Percentiles rank a stretch among this genome's conserved stretches.
Evolutionary conservation across 2,888 invertebrate species (phyloP).

Genomic region (Ceraclea dissimilis): DNA sequence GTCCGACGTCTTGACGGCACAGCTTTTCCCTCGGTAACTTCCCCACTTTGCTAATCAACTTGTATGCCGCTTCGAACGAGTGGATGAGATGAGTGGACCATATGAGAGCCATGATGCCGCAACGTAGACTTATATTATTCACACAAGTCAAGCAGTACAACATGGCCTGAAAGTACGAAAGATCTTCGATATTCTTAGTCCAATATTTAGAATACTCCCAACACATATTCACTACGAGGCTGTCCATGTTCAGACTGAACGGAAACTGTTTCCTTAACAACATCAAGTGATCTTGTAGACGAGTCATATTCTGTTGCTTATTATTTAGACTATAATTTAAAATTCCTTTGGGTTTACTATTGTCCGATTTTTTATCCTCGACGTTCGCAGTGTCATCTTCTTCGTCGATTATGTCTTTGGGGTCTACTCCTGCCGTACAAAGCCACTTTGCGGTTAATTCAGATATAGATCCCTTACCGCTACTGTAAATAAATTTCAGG

Average conservation of each 20-base stretch:
- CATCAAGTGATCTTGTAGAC: conserved; percentile 54
- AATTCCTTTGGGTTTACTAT: conserved; percentile 27
- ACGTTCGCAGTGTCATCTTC: conserved; percentile 25
- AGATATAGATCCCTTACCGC: conserved; percentile 75
- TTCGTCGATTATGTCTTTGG: conserved; percentile 51
- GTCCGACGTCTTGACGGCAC: conserved; percentile 68
- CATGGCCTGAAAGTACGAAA: conserved; percentile 62
- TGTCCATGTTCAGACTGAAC: conserved; percentile 71
- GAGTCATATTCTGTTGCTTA: conserved; percentile 26
- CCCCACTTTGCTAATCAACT: conserved; percentile 72
- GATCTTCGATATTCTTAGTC: conserved; percentile 66
- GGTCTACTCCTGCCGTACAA: conserved; percentile 62
- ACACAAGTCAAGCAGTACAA: conserved; percentile 61
- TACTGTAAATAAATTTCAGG: conserved; percentile 55
- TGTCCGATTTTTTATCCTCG: conserved; percentile 27
- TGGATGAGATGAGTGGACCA: conserved; percentile 87
- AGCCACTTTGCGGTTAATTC: conserved; percentile 86
- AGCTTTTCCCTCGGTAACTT: conserved; percentile 79
- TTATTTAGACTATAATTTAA: neutral
- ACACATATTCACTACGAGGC: conserved; percentile 75
- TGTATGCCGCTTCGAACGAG: conserved; percentile 65
- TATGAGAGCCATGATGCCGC: conserved; percentile 76
- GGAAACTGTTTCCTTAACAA: conserved; percentile 74
- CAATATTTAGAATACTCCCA: conserved; percentile 89
- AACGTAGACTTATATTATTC: conserved; percentile 56